Evolutionary conservation across 1,140 invertebrate genomes (phyloP), one percentile per base, ranked within the genome.

Genomic region (Adoxophyes honmai): DNA sequence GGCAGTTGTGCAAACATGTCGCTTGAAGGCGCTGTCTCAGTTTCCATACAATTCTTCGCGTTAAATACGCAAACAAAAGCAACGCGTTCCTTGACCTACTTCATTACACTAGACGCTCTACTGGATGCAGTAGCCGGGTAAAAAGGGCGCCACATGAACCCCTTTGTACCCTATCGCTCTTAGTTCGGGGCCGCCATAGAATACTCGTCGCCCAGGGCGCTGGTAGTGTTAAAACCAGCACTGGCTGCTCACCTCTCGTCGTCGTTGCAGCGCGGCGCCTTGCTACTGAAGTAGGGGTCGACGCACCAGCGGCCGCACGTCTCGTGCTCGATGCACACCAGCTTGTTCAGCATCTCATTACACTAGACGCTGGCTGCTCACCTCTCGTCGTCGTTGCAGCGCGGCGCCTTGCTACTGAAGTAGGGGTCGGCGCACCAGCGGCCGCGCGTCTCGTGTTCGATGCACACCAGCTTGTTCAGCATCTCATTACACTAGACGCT

Each of bases 351-450:
- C 21, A 28, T 28, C 2, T 28, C 2, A 28, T 3, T 28, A 6
- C 21, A 28, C 21, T 28, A 3, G 21, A 6, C 21, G 21, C 21
- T 28, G 21, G 21, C 21, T 28, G 21, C 36, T 64, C 55, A 88
- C 88, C 82, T 87, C 34, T 82, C 74, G 21, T 85, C 77, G 39
- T 81, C 76, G 36, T 88, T 83, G 59, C 86, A 89, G 8, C 86
- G 53, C 15, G 78, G 79, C 0, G 63, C 70, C n/a, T 56, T 62
- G 4, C 67, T 52, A n/a, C 68, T 79, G 65, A 72, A 89, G 69
- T 86, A 79, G 9, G 80, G 81, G 33, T 89, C 82, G 2, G 85
- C 85, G 36, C 88, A 89, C 86, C 86, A 89, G 34, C n/a, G n/a
- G 34, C 10, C 21, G 11, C 11, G 13, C 15, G 82, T 74, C n/a